phyloP scores from a whole-genome alignment of 2,113 vertebrate genomes.

The Camelus dromedarius region DNA sequence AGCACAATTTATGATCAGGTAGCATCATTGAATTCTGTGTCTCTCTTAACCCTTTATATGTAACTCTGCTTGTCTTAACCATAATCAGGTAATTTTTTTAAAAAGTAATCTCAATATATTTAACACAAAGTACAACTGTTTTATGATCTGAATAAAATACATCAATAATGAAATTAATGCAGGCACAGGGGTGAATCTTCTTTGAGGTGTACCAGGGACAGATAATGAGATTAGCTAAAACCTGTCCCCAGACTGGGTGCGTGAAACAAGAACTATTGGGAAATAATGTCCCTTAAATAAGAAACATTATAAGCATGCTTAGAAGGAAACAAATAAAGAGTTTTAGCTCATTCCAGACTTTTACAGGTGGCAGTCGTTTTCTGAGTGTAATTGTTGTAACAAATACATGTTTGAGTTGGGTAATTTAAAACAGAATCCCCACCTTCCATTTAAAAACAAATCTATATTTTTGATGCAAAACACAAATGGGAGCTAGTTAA shows the following conservation, averaged over 20 bases:
- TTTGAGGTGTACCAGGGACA: conserved; percentile 5
- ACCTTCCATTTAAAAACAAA: neutral
- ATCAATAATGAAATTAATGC: conserved; percentile 40
- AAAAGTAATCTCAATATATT: neutral
- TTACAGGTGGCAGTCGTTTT: neutral
- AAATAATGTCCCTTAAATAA: neutral
- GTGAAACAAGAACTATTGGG: neutral
- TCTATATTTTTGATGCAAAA: neutral
- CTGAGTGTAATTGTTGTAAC: conserved; percentile 27
- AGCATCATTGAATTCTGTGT: neutral
- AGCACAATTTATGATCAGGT: conserved; percentile 39
- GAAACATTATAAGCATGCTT: neutral
- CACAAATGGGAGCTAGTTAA: neutral
- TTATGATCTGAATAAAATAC: conserved; percentile 52
- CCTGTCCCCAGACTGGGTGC: neutral
- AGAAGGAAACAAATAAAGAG: neutral
- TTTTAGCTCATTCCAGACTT: neutral
- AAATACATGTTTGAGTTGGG: neutral
- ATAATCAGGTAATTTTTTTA: neutral
- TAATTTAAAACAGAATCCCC: neutral
- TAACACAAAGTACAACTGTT: neutral
- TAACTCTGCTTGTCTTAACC: neutral
- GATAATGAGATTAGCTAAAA: neutral
- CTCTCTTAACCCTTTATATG: conserved; percentile 54
- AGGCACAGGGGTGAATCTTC: neutral